Percentiles rank a stretch among this genome's conserved stretches.
phyloP scores from a whole-genome alignment of 1,140 invertebrate genomes.

The Branchinecta lindahli region DNA sequence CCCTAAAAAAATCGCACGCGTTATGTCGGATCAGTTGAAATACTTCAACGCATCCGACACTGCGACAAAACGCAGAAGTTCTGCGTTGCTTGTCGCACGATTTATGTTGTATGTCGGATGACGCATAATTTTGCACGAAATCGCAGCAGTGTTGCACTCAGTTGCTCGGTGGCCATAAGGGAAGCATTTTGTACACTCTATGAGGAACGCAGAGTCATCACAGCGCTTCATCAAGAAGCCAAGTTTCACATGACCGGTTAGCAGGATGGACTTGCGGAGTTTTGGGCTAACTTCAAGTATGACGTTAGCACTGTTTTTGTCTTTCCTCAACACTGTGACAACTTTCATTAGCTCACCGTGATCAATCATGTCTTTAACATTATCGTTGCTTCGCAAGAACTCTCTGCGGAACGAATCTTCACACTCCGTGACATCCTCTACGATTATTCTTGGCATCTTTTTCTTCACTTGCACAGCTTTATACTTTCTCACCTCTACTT shows the following conservation, averaged over 20 bases:
- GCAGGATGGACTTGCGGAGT: constrained; percentile 7
- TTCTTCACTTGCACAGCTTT: too few species aligned
- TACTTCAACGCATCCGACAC: too few species aligned
- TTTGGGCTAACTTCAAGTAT: constrained; percentile 8
- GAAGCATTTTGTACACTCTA: neutral
- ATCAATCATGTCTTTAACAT: constrained; percentile 6
- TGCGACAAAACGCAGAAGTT: too few species aligned
- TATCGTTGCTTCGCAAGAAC: constrained; percentile 8
- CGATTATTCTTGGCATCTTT: constrained; percentile 8
- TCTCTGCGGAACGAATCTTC: constrained; percentile 1
- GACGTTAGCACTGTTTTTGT: constrained; percentile 4
- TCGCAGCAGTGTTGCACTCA: neutral
- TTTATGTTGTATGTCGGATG: too few species aligned
- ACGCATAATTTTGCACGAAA: too few species aligned
- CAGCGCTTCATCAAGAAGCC: constrained; percentile 4
- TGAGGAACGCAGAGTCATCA: neutral
- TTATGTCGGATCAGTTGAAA: too few species aligned
- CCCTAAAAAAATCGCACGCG: too few species aligned
- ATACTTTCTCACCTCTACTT: constrained; percentile 2
- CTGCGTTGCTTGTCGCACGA: too few species aligned
- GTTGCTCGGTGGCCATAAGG: constrained; percentile 7
- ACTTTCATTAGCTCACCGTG: constrained; percentile 5
- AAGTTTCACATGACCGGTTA: constrained; percentile 1
- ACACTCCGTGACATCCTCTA: constrained; percentile 1
- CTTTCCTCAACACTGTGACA: constrained; percentile 5